Percentiles rank a stretch among this genome's conserved stretches.
Evolutionary conservation across 2,888 invertebrate genomes (phyloP).

Genomic region (Drosophila suboccidentalis): DNA sequence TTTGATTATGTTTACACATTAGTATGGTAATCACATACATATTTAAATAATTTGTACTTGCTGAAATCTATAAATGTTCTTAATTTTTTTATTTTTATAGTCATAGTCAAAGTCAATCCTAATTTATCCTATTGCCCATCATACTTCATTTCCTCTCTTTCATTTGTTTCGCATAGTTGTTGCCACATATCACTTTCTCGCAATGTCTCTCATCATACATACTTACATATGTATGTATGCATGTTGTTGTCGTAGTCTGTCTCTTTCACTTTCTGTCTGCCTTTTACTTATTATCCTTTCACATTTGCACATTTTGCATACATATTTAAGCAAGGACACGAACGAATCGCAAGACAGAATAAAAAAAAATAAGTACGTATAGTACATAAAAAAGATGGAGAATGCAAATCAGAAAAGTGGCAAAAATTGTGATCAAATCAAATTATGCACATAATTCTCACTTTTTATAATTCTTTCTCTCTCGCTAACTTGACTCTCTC

Average conservation of each 20-base stretch:
- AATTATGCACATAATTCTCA: neutral
- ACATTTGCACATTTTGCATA: conserved; percentile 1
- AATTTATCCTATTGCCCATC: neutral
- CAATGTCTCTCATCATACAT: conserved; percentile 1
- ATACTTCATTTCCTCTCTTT: neutral
- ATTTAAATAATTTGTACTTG: neutral
- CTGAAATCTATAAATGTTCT: neutral
- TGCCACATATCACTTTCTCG: conserved; percentile 44
- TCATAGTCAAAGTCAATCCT: neutral
- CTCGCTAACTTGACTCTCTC: neutral
- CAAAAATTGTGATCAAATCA: conserved; percentile 13
- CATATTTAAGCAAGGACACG: neutral
- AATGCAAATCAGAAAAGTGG: neutral
- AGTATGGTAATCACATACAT: no score
- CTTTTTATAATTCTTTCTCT: neutral
- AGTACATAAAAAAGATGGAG: neutral
- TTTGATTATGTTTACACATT: no score
- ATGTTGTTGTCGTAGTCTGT: neutral
- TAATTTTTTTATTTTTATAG: no score
- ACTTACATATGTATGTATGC: no score
- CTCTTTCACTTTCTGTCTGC: conserved; percentile 34
- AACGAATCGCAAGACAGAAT: neutral
- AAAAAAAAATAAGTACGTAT: neutral
- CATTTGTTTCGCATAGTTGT: neutral
- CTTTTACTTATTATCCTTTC: conserved; percentile 10